Conservation (phyloP, 2,888 invertebrate species). For the Heliconius aoede region DNA sequence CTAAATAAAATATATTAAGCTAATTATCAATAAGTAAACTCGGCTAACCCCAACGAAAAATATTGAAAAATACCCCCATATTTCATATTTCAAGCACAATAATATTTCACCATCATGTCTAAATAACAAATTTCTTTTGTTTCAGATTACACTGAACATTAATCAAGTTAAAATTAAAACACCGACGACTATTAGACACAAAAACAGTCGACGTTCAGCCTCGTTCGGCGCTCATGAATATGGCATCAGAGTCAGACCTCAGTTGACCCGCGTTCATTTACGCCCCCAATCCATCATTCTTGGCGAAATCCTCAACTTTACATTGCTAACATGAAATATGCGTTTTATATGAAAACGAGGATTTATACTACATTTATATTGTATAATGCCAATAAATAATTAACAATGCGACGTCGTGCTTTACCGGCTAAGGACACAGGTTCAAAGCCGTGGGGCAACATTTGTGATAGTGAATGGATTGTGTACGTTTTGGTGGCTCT, state of each 20-base stretch:
- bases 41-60: no score
- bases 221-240: slow-evolving; percentile 71
- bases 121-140: slow-evolving; percentile 57
- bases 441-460: slow-evolving; percentile 57
- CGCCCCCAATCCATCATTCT: slow-evolving; percentile 71
- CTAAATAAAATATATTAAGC: not conserved
- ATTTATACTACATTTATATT: not conserved
- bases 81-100: not conserved
- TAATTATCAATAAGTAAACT: not conserved
- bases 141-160: slow-evolving; percentile 62
- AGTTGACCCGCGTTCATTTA: slow-evolving; percentile 72
- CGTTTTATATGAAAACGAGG: slow-evolving; percentile 25
- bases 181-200: slow-evolving; percentile 58
- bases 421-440: slow-evolving; percentile 72
- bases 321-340: slow-evolving; percentile 41
- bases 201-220: slow-evolving; percentile 56
- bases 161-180: slow-evolving; percentile 59
- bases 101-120: not conserved
- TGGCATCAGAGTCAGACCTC: slow-evolving; percentile 69
- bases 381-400: slow-evolving; percentile 22
- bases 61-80: not conserved
- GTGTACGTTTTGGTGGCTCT: slow-evolving; percentile 86
- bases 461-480: slow-evolving; percentile 82
- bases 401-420: slow-evolving; percentile 76
- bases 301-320: slow-evolving; percentile 51